These are phyloP conservation scores for Aurelia aurita DNA, from an alignment of 30 jellyfish, hydroid and myxozoan genomes.

Conservation along the genomic window DNA sequence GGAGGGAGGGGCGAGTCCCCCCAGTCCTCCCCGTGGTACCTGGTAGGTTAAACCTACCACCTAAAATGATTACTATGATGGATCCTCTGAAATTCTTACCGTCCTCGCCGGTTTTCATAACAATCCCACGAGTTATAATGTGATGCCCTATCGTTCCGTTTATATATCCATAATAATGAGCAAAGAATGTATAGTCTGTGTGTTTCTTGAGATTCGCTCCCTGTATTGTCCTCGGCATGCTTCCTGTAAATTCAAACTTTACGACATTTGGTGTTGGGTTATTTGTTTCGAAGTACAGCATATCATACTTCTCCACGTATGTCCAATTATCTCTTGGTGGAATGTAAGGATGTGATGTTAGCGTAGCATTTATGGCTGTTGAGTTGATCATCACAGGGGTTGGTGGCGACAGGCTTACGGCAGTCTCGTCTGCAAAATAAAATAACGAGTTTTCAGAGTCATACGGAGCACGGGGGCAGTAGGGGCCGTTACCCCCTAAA, in stretches of 20 bases:
- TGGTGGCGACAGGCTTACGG: constrained; percentile 4
- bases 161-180: constrained; percentile 25
- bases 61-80: no score
- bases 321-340: constrained; percentile 39
- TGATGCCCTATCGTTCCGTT: constrained; percentile 7
- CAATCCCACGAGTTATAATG: constrained; percentile 9
- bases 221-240: constrained; percentile 17
- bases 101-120: no score
- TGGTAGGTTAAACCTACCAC: no score
- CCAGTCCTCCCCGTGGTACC: no score
- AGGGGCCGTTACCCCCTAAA: no score
- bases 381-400: constrained; percentile 10
- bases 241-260: constrained; percentile 5
- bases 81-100: no score
- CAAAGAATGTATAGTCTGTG: constrained; percentile 33
- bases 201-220: constrained; percentile 31
- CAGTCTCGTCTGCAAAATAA: constrained; percentile 26
- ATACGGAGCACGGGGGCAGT: no score
- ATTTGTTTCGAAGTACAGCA: constrained; percentile 14
- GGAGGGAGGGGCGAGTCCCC: no score
- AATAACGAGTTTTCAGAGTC: no score
- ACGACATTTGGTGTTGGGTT: neutral
- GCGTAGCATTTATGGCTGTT: neutral
- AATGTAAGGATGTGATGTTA: constrained; percentile 12
- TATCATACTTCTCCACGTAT: constrained; percentile 11